Percentiles rank a stretch among this genome's conserved stretches.
Evolutionary conservation across 2,888 invertebrate species (phyloP).

Genomic region (Ditula angustiorana): DNA sequence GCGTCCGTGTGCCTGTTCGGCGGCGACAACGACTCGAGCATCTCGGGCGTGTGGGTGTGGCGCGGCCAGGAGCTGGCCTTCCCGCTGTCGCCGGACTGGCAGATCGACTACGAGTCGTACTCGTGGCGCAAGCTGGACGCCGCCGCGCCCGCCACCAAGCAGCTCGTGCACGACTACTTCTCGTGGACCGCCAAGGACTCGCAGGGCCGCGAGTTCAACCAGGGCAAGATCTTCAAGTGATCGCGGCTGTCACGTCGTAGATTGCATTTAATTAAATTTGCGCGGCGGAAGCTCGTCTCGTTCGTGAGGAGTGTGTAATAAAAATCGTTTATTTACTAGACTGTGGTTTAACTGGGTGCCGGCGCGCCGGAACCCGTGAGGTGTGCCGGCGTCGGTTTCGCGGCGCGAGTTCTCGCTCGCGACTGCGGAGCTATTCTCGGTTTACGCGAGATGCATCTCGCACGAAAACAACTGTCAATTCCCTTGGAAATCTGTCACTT

Average conservation of each 20-base stretch:
- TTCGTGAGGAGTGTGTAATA: constrained; percentile 59
- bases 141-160: constrained; percentile 91
- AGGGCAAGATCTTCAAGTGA: constrained; percentile 99
- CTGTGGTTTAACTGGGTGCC: not conserved
- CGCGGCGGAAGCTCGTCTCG: constrained; percentile 47
- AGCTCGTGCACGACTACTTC: constrained; percentile 95
- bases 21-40: constrained; percentile 94
- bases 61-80: constrained; percentile 98
- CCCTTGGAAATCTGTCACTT: no score
- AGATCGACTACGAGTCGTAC: constrained; percentile 98
- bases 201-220: constrained; percentile 96
- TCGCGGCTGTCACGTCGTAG: not conserved
- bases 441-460: no score
- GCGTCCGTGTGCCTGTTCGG: constrained; percentile 98
- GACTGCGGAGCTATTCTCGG: no score
- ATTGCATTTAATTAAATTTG: constrained; percentile 62
- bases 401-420: no score
- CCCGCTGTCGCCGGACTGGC: constrained; percentile 95
- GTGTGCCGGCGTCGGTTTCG: no score
- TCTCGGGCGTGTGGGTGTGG: constrained; percentile 99
- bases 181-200: constrained; percentile 95
- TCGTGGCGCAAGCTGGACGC: constrained; percentile 97
- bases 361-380: no score
- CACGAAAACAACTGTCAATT: no score
- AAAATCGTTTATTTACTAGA: constrained; percentile 70